Percentiles rank a stretch among this genome's conserved stretches.
phyloP scores from a whole-genome alignment of 2,797 vertebrate species.

The Triplophysa bombifrons region DNA sequence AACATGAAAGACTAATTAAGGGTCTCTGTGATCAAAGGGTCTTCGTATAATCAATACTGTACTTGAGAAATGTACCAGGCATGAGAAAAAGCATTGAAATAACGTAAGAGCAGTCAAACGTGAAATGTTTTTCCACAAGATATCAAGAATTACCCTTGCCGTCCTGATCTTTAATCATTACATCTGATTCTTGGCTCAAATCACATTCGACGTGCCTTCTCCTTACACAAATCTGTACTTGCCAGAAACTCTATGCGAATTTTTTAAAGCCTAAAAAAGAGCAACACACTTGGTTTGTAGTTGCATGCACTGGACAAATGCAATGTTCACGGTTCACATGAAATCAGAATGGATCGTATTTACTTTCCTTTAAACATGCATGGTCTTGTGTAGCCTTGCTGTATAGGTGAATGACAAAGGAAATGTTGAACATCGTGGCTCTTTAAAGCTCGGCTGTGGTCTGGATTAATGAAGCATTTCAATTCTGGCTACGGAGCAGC shows the following conservation, averaged over 20 bases:
- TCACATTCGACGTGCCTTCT: not conserved
- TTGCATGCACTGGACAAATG: too few relatives aligned
- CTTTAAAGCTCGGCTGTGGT: slow-evolving; percentile 37
- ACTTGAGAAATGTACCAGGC: slow-evolving; percentile 55
- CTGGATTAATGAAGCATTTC: slow-evolving; percentile 62
- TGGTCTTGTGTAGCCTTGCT: too few relatives aligned
- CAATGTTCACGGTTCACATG: too few relatives aligned
- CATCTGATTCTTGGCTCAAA: slow-evolving; percentile 27
- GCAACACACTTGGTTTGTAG: too few relatives aligned
- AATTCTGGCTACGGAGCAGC: slow-evolving; percentile 55
- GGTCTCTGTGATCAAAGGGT: slow-evolving; percentile 65
- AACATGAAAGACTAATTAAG: slow-evolving; percentile 57
- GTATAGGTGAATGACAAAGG: not conserved
- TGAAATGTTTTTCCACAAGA: slow-evolving; percentile 59
- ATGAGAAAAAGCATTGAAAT: slow-evolving; percentile 51
- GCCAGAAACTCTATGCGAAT: not conserved
- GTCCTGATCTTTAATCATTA: slow-evolving; percentile 49
- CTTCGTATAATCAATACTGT: slow-evolving; percentile 67
- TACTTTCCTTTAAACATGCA: too few relatives aligned
- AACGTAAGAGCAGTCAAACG: slow-evolving; percentile 53
- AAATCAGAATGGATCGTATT: too few relatives aligned
- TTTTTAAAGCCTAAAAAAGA: not conserved
- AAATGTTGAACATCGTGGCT: slow-evolving; percentile 4
- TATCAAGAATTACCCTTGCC: slow-evolving; percentile 51
- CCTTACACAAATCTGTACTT: not conserved